Evolutionary conservation across 2,113 vertebrate genomes (phyloP), one percentile per base, ranked within the genome.

Genomic region (Axis porcinus): DNA sequence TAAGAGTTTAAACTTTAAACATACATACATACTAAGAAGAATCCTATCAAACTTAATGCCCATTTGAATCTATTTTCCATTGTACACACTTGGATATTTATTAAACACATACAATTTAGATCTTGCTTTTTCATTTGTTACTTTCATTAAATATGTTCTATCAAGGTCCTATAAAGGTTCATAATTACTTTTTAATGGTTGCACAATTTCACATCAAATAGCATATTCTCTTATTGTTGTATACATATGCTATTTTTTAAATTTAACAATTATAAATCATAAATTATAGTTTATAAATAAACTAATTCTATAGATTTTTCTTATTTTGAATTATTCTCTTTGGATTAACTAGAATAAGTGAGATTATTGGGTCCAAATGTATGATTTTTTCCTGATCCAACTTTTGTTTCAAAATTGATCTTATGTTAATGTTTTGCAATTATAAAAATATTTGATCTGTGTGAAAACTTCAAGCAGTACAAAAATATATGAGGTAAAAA

Each of bases 281-380:
- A 36, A 36, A 21, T 36, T 70, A 70, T 70, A 36, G 64, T 36
- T 70, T 70, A 70, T 70, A 70, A 97, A 91, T 60, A 89, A 55
- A 62, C 81, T 62, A 28, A 5, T 43, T 88, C 9, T 45, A 4
- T 40, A 57, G 47, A 25, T 87, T 62, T 70, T 83, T 45, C 60
- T 83, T 30, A 70, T n/a, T 97, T 84, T 83, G 54, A 93, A 94
- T 93, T 82, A 8, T 76, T 76, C 91, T 87, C 47, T 94, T 91
- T 88, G 55, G 23, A 25, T 83, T 50, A 88, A 47, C 55, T 88
- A 81, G 50, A 85, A 40, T 43, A 95, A 60, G 23, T 90, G 12
- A 60, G 33, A 87, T 91, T 78, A 87, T 50, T 76, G 23, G 2
- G 33, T 78, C n/a, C 36, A 95, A 50, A 64, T 78, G 13, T 52